Conservation (phyloP, 1,140 invertebrate species). For the Temnothorax nylanderi region DNA sequence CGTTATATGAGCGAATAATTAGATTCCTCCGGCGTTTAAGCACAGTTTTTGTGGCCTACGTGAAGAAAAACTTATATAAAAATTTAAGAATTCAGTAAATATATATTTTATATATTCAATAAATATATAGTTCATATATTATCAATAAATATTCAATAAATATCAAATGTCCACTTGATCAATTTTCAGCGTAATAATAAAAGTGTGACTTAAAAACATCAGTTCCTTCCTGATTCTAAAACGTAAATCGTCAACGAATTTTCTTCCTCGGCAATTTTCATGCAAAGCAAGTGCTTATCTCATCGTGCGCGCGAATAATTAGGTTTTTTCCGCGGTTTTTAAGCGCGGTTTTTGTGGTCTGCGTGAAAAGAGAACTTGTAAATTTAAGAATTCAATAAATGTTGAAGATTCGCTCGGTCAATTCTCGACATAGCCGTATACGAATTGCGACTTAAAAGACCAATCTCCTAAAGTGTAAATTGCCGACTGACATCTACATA, state of each 20-base stretch:
- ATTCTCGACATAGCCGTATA: background rate
- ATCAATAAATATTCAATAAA: background rate
- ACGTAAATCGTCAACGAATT: background rate
- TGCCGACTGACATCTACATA: background rate
- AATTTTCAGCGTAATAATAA: background rate
- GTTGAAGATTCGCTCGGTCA: background rate
- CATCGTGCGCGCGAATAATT: background rate
- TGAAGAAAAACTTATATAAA: too few relatives aligned
- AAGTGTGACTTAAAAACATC: background rate
- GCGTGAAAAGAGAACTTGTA: background rate
- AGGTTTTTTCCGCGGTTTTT: too few relatives aligned
- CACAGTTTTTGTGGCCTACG: background rate
- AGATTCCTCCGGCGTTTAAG: background rate
- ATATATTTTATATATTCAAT: too few relatives aligned
- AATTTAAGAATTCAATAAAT: background rate
- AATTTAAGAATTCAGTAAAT: too few relatives aligned
- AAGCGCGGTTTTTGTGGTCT: background rate
- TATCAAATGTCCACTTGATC: background rate
- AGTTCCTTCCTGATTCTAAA: background rate
- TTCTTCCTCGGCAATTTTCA: background rate
- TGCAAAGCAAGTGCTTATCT: background rate
- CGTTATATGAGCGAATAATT: background rate
- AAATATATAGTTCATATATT: too few relatives aligned
- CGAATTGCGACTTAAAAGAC: background rate
- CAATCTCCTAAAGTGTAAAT: background rate